Base-by-base conservation (phyloP, 2,888 invertebrate genomes). In the Oxystoma pomonae region DNA sequence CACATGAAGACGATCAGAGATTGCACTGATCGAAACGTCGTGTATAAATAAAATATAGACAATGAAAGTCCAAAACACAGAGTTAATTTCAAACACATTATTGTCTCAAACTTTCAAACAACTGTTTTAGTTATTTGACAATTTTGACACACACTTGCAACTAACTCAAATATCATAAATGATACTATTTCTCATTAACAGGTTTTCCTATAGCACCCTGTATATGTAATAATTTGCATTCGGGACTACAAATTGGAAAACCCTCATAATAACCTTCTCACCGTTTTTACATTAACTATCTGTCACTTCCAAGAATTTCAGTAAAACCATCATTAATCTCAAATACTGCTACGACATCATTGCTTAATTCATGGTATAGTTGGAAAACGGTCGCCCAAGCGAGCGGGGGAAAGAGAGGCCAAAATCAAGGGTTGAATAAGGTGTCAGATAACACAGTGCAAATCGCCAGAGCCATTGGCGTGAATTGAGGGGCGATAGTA, bases 391-490 rank as follows among this genome's bases (percentile, higher is more conserved):
- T 53, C 53, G n/a, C 53, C n/a, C 7, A 53, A 53, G 53, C 5
- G 35, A 17, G 5, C 5, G n/a, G n/a, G 53, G 53, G 16, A 16
- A 9, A 53, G 17, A 19, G 50, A 50, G 50, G 53, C 16, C 7
- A 53, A 53, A 53, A 19, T 53, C 17, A 63, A 64, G 62, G 62
- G 65, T 66, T 63, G 64, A 71, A 71, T 71, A 72, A 72, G 73
- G 74, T 73, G 72, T 70, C 65, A 76, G 79, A 79, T 78, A 79
- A 78, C 77, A 72, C 72, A 73, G 76, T 75, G 77, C 72, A 72
- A 74, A 66, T 57, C 72, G 75, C 73, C 75, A 77, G 77, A 74
- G 77, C 76, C 77, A 78, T 77, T 77, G 76, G 77, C 76, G 75
- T 74, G 73, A 75, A 72, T 69, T 71, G 71, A 71, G 73, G 76